Evolutionary conservation across 2,113 vertebrate genomes (phyloP), one percentile per base, ranked within the genome.

Genomic region (Mirounga angustirostris): DNA sequence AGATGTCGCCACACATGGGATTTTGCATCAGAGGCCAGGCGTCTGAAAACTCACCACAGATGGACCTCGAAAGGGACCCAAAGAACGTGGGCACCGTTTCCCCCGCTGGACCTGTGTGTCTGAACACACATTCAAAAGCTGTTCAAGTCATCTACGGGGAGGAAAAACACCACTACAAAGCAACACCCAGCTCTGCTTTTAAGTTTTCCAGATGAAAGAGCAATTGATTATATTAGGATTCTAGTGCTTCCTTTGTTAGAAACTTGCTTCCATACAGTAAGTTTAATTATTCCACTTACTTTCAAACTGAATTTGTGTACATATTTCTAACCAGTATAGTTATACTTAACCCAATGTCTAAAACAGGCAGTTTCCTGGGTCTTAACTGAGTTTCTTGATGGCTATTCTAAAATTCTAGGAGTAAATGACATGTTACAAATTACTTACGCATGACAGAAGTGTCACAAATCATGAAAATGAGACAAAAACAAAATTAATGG

Each of bases 11-110:
- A 36, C 96, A 96, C 88, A 97, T 59, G 30, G 98, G 98, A 65
- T 95, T 98, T 11, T 98, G 98, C 98, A 99, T 99, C 90, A 99
- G 99, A 21, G 99, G 99, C 98, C 98, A 99, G 89, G 96, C 99
- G 54, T 99, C 99, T 2, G 98, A 99, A 73, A 98, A 98, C 36
- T 99, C 99, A 71, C 97, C 97, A 12, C 98, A 98, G 69, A 93
- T 0, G 7, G 98, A 98, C 43, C 97, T 98, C 1, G 99, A 97
- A 85, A 98, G 98, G 89, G 98, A 98, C 93, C 98, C 98, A n/a
- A 99, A 98, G 98, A 99, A 98, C 18, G 98, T n/a, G 2, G 98
- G 98, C 95, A 98, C 91, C 81, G 98, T 97, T 90, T 99, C 99
- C 76, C 98, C 99, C 4, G 98, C 97, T 7, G 98, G 98, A 97